Base-by-base conservation (phyloP, 2,797 vertebrate genomes). In the Pseudomugil gertrudae region DNA sequence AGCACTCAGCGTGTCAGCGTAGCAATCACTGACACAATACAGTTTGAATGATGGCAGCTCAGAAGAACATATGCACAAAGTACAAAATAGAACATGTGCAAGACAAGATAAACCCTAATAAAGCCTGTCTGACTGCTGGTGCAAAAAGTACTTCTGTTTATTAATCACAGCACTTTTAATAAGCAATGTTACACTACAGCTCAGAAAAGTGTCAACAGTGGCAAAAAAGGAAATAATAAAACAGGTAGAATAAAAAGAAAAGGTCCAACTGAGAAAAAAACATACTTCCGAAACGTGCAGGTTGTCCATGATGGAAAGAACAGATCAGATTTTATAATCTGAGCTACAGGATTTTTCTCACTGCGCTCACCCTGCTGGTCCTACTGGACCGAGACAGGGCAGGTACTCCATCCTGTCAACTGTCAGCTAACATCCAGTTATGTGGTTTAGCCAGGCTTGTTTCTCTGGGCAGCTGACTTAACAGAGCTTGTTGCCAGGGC, bases 401-500 rank as follows among this genome's bases (percentile, higher is more conserved):
- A 27, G 27, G 38, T 61, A 9, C 57, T 76, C 32, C 52, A 69
- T 52, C 65, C 79, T 67, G 81, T 80, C 68, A 80, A 52, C 65
- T 73, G 72, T 60, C 76, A 73, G 76, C 79, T 70, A 86, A 82
- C 68, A 78, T 68, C 64, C 72, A 62, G 69, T 68, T 76, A 73
- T 76, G 74, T 69, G 76, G 71, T 87, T 86, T 63, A 76, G 80
- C 83, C 76, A 64, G 56, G 75, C 69, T 75, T 76, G 71, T 77
- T 84, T 83, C 87, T 80, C 75, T 76, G 87, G 83, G 80, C 85
- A 83, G 72, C 78, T 71, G 85, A 86, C 57, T 90, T 89, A 75
- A 86, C 83, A 43, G 80, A 88, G 89, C 87, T 57, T 89, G 93
- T 94, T 94, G 85, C 90, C 83, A 89, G 76, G 89, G 90, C 76